Evolutionary conservation across 1,140 invertebrate genomes (phyloP).

Genomic region (Heliconius hewitsoni): DNA sequence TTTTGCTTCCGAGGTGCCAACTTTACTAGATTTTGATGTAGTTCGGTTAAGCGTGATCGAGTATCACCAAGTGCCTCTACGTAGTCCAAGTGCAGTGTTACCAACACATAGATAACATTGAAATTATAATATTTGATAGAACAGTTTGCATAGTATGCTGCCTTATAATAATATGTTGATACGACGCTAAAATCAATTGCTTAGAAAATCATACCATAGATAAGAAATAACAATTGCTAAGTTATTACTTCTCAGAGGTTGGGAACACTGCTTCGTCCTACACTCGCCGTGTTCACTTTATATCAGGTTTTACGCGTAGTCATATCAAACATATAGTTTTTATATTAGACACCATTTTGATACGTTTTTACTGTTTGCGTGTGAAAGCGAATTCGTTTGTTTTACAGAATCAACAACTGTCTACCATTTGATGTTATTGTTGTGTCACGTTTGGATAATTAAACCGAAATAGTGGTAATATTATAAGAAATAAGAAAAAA

Average conservation of each 20-base stretch:
- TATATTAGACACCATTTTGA: slow-evolving; percentile 49
- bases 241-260: background rate
- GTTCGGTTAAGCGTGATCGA: slow-evolving; percentile 34
- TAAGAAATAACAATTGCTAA: background rate
- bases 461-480: background rate
- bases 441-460: slow-evolving; percentile 25
- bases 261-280: slow-evolving; percentile 39
- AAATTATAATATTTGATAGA: background rate
- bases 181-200: background rate
- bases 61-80: slow-evolving; percentile 66
- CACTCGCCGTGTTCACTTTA: slow-evolving; percentile 65
- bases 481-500: background rate
- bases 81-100: slow-evolving; percentile 15
- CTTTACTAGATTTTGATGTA: slow-evolving; percentile 31
- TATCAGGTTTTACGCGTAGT: slow-evolving; percentile 61
- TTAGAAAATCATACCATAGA: background rate
- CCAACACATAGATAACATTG: background rate
- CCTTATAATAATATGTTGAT: background rate
- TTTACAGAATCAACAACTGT: slow-evolving; percentile 63
- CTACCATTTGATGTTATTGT: slow-evolving; percentile 36
- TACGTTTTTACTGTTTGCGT: slow-evolving; percentile 35
- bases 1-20: slow-evolving; percentile 56
- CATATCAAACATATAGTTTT: slow-evolving; percentile 64
- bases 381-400: slow-evolving; percentile 45
- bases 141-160: background rate